A percentile compares a stretch with the other conserved stretches of the same genome.
Evolutionary conservation across 1,140 invertebrate genomes (phyloP).

Genomic region (Drosophila obscura): DNA sequence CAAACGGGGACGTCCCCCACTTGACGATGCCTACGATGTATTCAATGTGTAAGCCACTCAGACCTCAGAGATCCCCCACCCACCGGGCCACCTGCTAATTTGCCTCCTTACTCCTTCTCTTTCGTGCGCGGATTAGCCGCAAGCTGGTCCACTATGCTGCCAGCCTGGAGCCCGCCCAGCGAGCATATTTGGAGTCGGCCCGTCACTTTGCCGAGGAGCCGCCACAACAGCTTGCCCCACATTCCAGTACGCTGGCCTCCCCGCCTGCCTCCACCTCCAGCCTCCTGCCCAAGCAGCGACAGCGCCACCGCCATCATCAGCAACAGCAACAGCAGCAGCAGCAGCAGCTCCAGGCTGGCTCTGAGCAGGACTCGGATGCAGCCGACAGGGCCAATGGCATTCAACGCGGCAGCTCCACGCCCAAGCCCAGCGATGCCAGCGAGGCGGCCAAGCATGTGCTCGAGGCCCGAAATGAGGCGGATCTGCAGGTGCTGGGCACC

Average conservation of each 20-base stretch:
- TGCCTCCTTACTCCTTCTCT: background rate
- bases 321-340: slow-evolving; percentile 50
- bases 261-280: slow-evolving; percentile 46
- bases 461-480: slow-evolving; percentile 35
- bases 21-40: slow-evolving; percentile 85
- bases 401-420: slow-evolving; percentile 17
- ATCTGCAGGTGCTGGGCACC: slow-evolving; percentile 2
- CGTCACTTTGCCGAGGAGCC: slow-evolving; percentile 67
- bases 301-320: slow-evolving; percentile 64
- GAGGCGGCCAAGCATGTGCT: slow-evolving; percentile 25
- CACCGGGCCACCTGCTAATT: background rate
- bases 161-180: slow-evolving; percentile 70
- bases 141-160: slow-evolving; percentile 73
- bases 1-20: slow-evolving; percentile 87
- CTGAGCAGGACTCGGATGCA: slow-evolving; percentile 28
- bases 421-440: slow-evolving; percentile 29
- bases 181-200: slow-evolving; percentile 68
- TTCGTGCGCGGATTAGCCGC: slow-evolving; percentile 34
- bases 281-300: slow-evolving; percentile 75
- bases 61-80: background rate
- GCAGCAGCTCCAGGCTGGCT: slow-evolving; percentile 25
- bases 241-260: slow-evolving; percentile 57
- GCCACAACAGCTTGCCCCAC: slow-evolving; percentile 30
- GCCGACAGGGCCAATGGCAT: slow-evolving; percentile 30
- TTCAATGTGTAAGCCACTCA: slow-evolving; percentile 75